These are phyloP conservation scores for Deilephila elpenor DNA, from an alignment of 2,888 invertebrate species.

Conservation along the genomic window DNA sequence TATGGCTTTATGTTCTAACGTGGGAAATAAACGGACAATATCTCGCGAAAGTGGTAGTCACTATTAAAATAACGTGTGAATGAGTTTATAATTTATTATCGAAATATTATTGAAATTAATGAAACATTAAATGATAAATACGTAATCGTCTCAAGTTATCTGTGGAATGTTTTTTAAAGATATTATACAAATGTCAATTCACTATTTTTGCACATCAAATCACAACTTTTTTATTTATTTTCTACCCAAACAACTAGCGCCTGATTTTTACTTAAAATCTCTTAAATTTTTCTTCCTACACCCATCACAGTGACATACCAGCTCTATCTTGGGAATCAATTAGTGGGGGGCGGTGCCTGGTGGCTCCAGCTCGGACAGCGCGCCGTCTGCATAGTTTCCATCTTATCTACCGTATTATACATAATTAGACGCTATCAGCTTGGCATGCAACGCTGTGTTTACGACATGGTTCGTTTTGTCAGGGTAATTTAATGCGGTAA, in stretches of 20 bases:
- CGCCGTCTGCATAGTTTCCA: slow-evolving; percentile 30
- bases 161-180: no score
- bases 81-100: no score
- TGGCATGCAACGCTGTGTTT: not conserved
- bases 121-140: no score
- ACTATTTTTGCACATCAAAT: no score
- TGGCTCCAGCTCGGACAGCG: slow-evolving; percentile 30
- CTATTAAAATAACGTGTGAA: no score
- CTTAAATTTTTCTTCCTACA: not conserved
- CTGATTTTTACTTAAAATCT: not conserved
- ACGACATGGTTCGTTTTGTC: not conserved
- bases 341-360: slow-evolving; percentile 65
- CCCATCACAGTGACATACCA: slow-evolving; percentile 62
- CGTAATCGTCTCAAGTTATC: no score
- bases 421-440: slow-evolving; percentile 24
- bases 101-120: no score
- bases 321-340: slow-evolving; percentile 75
- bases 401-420: slow-evolving; percentile 16
- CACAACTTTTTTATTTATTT: no score
- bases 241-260: not conserved
- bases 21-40: not conserved
- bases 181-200: no score
- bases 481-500: not conserved
- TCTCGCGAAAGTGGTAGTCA: not conserved
- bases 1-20: slow-evolving; percentile 1